These are phyloP conservation scores for Caloenas nicobarica DNA, from an alignment of 2,113 vertebrate genomes.

Conservation along the genomic window DNA sequence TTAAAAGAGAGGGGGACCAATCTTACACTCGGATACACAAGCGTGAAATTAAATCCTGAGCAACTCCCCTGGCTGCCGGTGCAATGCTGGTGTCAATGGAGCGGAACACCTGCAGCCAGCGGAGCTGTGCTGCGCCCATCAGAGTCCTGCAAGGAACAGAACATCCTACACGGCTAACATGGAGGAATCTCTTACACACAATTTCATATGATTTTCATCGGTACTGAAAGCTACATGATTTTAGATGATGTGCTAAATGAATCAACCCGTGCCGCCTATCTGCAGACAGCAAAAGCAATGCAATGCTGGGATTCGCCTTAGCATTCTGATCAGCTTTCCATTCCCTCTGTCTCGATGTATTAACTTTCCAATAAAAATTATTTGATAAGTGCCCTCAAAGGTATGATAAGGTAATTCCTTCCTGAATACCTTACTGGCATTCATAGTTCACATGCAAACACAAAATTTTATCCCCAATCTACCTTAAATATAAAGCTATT, in stretches of 20 bases:
- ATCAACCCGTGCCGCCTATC: slow-evolving; percentile 58
- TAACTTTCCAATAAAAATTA: slow-evolving; percentile 68
- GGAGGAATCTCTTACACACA: slow-evolving; percentile 29
- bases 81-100: accelerated
- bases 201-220: slow-evolving; percentile 66
- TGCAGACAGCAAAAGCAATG: slow-evolving; percentile 42
- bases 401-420: slow-evolving; percentile 64
- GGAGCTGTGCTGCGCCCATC: not conserved
- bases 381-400: slow-evolving; percentile 65
- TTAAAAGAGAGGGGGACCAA: not conserved
- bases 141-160: slow-evolving; percentile 23
- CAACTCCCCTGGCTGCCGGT: not conserved
- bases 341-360: slow-evolving; percentile 66
- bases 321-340: slow-evolving; percentile 65
- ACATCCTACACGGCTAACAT: slow-evolving; percentile 26
- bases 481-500: slow-evolving; percentile 56
- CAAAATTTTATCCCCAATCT: slow-evolving; percentile 62
- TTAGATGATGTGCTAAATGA: slow-evolving; percentile 73
- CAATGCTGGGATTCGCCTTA: slow-evolving; percentile 46
- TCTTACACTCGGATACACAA: not conserved
- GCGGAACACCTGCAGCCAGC: not conserved
- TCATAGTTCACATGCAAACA: slow-evolving; percentile 46
- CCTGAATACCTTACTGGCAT: slow-evolving; percentile 48
- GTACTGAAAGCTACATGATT: slow-evolving; percentile 64
- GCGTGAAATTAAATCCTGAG: slow-evolving; percentile 1